Percentiles rank a stretch among this genome's conserved stretches.
These are phyloP conservation scores for Hemicentrotus pulcherrimus DNA, from an alignment of 35 echinoderm and acorn worm species.

Conservation along the genomic window DNA sequence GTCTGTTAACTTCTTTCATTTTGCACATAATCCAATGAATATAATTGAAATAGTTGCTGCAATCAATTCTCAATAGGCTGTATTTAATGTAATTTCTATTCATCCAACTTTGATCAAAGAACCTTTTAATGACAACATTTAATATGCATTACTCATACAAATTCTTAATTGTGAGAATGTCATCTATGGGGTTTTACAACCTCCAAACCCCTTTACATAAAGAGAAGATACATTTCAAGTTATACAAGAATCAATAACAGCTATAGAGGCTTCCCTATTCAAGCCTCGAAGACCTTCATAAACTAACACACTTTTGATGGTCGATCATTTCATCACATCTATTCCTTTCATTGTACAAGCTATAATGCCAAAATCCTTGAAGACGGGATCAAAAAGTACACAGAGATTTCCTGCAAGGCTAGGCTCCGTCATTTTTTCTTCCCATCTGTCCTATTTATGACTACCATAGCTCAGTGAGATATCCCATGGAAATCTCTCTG, in stretches of 20 bases:
- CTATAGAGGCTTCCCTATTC: neutral
- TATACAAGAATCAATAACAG: neutral
- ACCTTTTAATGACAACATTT: neutral
- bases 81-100: neutral
- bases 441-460: neutral
- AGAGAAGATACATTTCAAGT: neutral
- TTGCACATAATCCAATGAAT: neutral
- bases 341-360: neutral
- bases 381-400: neutral
- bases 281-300: neutral
- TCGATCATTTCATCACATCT: neutral
- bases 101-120: neutral
- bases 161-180: neutral
- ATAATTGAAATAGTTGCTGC: neutral
- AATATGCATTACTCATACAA: neutral
- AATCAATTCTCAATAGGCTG: neutral
- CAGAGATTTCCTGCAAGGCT: neutral
- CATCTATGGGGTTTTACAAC: neutral
- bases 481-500: neutral
- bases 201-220: neutral
- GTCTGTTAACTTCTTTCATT: neutral
- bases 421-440: neutral
- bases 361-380: neutral
- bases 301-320: neutral
- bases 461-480: slow-evolving; percentile 16